phyloP scores from a whole-genome alignment of 2,888 invertebrate species.

The Thereva unica region DNA sequence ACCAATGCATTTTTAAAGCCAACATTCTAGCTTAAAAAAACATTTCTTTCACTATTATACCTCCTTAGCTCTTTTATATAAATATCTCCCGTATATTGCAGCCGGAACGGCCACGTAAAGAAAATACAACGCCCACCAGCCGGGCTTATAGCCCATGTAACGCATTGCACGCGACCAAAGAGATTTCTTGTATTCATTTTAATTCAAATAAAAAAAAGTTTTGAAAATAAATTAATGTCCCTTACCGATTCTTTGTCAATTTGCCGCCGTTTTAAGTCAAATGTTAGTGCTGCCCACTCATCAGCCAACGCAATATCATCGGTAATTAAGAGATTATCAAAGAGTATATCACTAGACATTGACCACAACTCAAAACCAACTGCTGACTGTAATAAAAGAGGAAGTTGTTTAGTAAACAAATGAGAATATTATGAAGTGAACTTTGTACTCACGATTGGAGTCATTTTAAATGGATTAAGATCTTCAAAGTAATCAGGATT shows the following conservation, averaged over 20 bases:
- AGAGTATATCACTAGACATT: conserved; percentile 91
- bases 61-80: conserved; percentile 68
- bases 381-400: conserved; percentile 68
- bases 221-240: conserved; percentile 45
- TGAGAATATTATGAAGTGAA: conserved; percentile 1
- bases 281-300: conserved; percentile 82
- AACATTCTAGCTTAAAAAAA: no score
- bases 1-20: no score
- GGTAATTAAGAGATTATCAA: conserved; percentile 93
- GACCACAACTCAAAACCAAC: conserved; percentile 98
- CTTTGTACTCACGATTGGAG: conserved; percentile 75
- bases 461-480: conserved; percentile 86
- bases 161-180: conserved; percentile 75
- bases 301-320: conserved; percentile 77
- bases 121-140: conserved; percentile 80
- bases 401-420: conserved; percentile 26
- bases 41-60: conserved; percentile 57
- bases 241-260: conserved; percentile 81
- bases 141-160: conserved; percentile 77
- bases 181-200: conserved; percentile 59
- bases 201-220: conserved; percentile 6
- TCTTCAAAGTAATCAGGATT: conserved; percentile 96
- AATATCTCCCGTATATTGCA: conserved; percentile 69
- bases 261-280: conserved; percentile 79
- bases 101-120: conserved; percentile 76